Conservation (phyloP, 2,888 invertebrate species). For the Venusia cambrica region DNA sequence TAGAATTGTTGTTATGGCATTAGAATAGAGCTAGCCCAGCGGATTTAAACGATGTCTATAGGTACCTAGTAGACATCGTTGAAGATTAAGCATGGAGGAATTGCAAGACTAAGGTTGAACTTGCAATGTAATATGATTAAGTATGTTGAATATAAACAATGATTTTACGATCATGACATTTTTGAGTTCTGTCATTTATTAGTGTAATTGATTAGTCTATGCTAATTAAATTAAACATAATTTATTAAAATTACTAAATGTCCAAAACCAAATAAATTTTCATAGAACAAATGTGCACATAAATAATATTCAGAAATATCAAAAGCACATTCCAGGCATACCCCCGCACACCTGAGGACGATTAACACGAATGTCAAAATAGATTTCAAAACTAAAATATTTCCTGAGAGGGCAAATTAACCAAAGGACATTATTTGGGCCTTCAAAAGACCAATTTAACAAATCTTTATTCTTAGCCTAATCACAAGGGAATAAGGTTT, state of each 20-base stretch:
- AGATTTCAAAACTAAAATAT: constrained; percentile 61
- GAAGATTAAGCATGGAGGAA: too few relatives aligned
- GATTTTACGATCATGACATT: too few relatives aligned
- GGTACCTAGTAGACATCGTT: too few relatives aligned
- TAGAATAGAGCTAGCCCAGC: too few relatives aligned
- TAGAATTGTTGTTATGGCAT: too few relatives aligned
- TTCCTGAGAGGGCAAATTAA: constrained; percentile 56
- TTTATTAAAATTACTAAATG: too few relatives aligned
- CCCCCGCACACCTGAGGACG: constrained; percentile 62
- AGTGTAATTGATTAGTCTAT: too few relatives aligned
- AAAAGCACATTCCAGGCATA: constrained; percentile 51
- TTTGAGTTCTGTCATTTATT: too few relatives aligned
- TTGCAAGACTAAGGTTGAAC: constrained; percentile 2
- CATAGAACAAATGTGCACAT: background rate
- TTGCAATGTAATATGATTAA: too few relatives aligned
- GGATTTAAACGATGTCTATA: too few relatives aligned
- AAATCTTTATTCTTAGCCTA: background rate
- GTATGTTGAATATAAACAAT: too few relatives aligned
- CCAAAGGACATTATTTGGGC: constrained; percentile 36
- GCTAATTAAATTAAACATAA: too few relatives aligned
- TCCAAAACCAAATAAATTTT: constrained; percentile 1
- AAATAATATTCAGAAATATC: constrained; percentile 36
- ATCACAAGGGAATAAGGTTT: constrained; percentile 1
- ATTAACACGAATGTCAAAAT: constrained; percentile 77
- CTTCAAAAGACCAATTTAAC: background rate